Conservation (phyloP, 2,113 vertebrate species). For the Diadophis punctatus region DNA sequence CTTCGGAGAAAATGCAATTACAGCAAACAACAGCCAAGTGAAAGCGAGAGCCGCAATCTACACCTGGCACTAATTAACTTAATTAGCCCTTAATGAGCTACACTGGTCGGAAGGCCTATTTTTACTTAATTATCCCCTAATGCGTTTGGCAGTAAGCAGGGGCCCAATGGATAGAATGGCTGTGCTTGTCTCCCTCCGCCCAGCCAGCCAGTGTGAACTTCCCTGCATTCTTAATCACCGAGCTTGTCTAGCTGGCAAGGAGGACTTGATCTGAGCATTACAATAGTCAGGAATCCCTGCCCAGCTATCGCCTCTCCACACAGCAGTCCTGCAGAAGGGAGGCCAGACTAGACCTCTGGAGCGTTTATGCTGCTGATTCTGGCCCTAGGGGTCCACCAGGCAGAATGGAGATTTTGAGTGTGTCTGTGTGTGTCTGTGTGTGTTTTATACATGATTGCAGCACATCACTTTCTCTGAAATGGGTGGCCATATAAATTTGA, state of each 20-base stretch:
- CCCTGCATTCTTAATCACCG: neutral
- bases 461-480: neutral
- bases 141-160: constrained; percentile 64
- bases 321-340: neutral
- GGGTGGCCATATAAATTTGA: neutral
- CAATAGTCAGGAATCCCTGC: constrained; percentile 3
- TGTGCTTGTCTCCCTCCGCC: constrained; percentile 52
- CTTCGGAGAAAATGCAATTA: constrained; percentile 71
- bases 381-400: neutral
- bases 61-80: constrained; percentile 81
- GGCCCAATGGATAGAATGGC: constrained; percentile 59
- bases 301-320: neutral
- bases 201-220: constrained; percentile 45
- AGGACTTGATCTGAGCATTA: neutral
- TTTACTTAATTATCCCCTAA: constrained; percentile 80
- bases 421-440: neutral
- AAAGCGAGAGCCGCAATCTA: constrained; percentile 65
- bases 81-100: constrained; percentile 78
- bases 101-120: constrained; percentile 77
- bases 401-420: neutral
- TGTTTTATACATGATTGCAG: neutral
- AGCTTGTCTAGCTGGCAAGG: constrained; percentile 15
- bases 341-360: neutral
- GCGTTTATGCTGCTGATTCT: neutral
- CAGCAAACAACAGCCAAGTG: constrained; percentile 69